Base-by-base conservation (phyloP, 2,888 invertebrate genomes). In the Gortyna flavago region DNA sequence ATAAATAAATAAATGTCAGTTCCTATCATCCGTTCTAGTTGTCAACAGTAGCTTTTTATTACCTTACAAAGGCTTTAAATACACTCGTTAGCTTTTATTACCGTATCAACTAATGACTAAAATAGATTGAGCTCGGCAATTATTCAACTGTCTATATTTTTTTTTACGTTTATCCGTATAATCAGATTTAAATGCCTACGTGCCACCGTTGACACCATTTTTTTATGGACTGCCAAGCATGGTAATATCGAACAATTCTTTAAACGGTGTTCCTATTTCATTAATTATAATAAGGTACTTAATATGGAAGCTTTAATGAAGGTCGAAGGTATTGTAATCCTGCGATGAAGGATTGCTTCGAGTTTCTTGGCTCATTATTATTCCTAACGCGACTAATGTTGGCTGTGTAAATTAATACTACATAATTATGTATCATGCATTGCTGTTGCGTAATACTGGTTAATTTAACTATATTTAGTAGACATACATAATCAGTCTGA, bases 281-380 rank as follows among this genome's bases (percentile, higher is more conserved):
- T 86, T 75, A 78, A 67, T 86, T 83, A 73, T 72, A 70, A 86
- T 83, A 38, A 54, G 61, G 59, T 48, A 70, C 74, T 77, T 77
- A 59, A 85, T 74, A 86, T 82, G 74, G 83, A 62, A 62, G 64
- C 44, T 70, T 75, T 62, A 70, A 64, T 59, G 59, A 86, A 71
- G 75, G 79, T 71, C 48, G 44, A 48, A 25, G 32, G 5, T 41
- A 62, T 13, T 70, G 61, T 78, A 86, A 71, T 71, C 66, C 68
- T 57, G 25, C 29, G 59, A 68, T 71, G 57, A 83, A 68, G 77
- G 74, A 78, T 86, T 86, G 69, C 69, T 78, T 51, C 59, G 74
- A 77, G 48, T 69, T 70, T 66, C 67, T 78, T 38, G 38, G 29
- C 38, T 72, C 69, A 77, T 86, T 44, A 78, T 67, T 78, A 84